These are phyloP conservation scores for Trichogramma dendrolimi DNA, from an alignment of 2,888 invertebrate genomes.

Conservation along the genomic window DNA sequence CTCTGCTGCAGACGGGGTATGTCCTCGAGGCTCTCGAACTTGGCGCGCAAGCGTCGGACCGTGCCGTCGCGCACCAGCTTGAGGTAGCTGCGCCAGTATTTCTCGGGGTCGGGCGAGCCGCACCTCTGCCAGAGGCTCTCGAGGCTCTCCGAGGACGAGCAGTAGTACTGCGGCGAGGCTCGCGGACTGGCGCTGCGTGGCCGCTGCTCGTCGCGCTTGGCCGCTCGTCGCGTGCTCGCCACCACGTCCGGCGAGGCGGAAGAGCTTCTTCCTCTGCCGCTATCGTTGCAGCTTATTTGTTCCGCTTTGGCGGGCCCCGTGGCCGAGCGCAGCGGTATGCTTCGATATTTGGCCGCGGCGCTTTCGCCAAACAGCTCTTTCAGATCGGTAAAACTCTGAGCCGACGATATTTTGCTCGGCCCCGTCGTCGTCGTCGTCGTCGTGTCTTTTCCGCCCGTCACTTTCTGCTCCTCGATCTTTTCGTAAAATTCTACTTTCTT, in stretches of 20 bases:
- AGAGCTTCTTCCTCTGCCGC: slow-evolving; percentile 37
- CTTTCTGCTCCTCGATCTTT: slow-evolving; percentile 58
- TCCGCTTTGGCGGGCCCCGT: slow-evolving; percentile 31
- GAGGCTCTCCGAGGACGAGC: slow-evolving; percentile 58
- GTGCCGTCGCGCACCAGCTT: slow-evolving; percentile 72
- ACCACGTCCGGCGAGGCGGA: slow-evolving; percentile 41
- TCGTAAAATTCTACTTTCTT: slow-evolving; percentile 80
- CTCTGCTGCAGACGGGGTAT: slow-evolving; percentile 37
- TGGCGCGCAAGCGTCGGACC: slow-evolving; percentile 71
- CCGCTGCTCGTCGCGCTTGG: slow-evolving; percentile 52
- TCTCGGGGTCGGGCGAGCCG: slow-evolving; percentile 69
- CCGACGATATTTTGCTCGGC: slow-evolving; percentile 48
- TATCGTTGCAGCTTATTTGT: slow-evolving; percentile 24
- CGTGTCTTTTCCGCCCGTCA: slow-evolving; percentile 13
- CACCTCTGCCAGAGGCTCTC: slow-evolving; percentile 70
- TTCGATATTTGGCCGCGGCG: slow-evolving; percentile 59
- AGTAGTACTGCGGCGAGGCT: slow-evolving; percentile 37
- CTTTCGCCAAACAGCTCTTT: slow-evolving; percentile 80
- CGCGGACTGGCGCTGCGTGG: slow-evolving; percentile 51
- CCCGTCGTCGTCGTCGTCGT: slow-evolving; percentile 48
- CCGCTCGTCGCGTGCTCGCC: slow-evolving; percentile 35
- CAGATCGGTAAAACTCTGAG: slow-evolving; percentile 70
- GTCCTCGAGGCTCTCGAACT: slow-evolving; percentile 69
- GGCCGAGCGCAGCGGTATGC: slow-evolving; percentile 50
- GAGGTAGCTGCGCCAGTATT: slow-evolving; percentile 66